Evolutionary conservation across 2,888 invertebrate species (phyloP).

Genomic region (Kryphioiulus occultus): DNA sequence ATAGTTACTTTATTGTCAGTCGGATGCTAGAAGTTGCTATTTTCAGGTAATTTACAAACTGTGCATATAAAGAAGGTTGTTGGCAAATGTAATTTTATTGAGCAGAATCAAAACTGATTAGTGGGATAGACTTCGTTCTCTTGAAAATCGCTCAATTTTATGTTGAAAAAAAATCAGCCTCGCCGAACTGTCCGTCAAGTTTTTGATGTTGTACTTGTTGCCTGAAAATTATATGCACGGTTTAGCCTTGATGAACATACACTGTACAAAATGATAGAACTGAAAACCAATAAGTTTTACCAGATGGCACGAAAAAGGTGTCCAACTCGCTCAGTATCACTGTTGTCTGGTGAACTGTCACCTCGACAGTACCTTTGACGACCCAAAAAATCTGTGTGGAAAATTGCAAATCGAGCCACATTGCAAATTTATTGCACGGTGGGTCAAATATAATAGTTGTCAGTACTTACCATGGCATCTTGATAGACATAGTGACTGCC

Average conservation of each 20-base stretch:
- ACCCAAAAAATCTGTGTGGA: conserved; percentile 8
- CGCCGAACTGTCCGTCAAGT: neutral
- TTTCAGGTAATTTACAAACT: no score
- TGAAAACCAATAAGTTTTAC: neutral
- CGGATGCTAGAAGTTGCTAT: no score
- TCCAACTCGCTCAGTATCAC: neutral
- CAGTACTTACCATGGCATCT: neutral
- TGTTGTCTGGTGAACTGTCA: conserved; percentile 21
- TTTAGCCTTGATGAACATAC: no score
- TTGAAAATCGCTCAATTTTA: neutral
- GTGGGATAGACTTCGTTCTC: neutral
- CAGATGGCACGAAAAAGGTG: conserved; percentile 44
- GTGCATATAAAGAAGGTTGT: no score
- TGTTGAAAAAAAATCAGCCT: neutral
- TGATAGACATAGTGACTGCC: neutral
- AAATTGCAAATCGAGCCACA: neutral
- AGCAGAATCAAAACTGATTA: neutral
- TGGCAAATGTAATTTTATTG: no score
- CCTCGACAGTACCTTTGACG: neutral
- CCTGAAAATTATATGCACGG: neutral
- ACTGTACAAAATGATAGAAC: neutral
- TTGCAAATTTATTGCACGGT: neutral
- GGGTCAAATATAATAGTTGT: neutral
- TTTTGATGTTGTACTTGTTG: neutral
- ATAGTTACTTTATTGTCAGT: no score